Evolutionary conservation across 2,113 vertebrate genomes (phyloP).

Genomic region (Anolis carolinensis): DNA sequence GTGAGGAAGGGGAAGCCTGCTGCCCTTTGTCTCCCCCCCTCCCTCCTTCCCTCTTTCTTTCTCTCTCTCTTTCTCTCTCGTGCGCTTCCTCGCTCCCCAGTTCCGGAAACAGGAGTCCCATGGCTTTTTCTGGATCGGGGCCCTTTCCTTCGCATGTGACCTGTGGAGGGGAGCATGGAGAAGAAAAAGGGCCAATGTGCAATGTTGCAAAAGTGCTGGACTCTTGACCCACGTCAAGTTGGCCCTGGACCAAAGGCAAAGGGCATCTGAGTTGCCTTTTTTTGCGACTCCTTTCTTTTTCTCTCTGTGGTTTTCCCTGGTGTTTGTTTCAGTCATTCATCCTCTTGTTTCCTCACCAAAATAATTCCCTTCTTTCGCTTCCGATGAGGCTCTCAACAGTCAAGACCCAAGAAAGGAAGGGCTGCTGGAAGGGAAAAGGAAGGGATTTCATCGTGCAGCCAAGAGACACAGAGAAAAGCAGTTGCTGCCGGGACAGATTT

Average conservation of each 20-base stretch:
- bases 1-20: conserved; percentile 72
- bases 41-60: no score
- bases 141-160: conserved; percentile 50
- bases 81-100: no score
- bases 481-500: conserved; percentile 13
- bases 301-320: no score
- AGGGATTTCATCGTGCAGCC: neutral
- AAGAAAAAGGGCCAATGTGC: neutral
- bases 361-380: conserved; percentile 70
- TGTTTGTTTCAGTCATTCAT: conserved; percentile 35
- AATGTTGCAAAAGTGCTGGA: no score
- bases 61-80: no score
- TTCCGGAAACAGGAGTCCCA: no score
- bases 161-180: no score
- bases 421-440: neutral
- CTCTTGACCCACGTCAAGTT: no score
- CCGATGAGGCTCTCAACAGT: neutral
- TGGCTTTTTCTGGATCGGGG: neutral
- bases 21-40: conserved; percentile 78
- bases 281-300: no score
- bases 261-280: no score
- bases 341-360: conserved; percentile 52
- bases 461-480: neutral
- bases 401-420: neutral
- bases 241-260: no score